phyloP scores from a whole-genome alignment of 2,113 vertebrate genomes.

The Calypte anna region DNA sequence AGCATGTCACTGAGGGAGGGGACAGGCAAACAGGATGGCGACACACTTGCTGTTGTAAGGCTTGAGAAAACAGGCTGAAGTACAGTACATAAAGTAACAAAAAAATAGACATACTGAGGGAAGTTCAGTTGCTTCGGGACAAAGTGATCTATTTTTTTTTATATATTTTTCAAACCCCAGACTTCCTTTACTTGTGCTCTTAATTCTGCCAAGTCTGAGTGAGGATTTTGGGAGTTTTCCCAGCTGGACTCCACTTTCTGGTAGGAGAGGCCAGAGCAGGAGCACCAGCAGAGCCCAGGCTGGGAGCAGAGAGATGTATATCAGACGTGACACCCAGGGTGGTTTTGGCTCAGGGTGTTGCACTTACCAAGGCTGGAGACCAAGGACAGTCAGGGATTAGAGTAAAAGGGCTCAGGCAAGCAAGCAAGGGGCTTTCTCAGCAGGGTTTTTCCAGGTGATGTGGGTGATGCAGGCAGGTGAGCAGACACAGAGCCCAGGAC shows the following conservation, averaged over 20 bases:
- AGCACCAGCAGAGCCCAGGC: not conserved
- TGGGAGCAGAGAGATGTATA: not conserved
- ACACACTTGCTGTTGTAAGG: not conserved
- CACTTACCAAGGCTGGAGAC: not conserved
- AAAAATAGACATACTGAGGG: not conserved
- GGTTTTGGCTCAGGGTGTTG: not conserved
- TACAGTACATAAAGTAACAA: conserved; percentile 17
- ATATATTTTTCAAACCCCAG: not conserved
- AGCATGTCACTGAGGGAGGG: not conserved
- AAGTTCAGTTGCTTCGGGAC: not conserved
- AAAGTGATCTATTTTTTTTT: not conserved
- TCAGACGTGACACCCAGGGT: not conserved
- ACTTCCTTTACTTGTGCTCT: not conserved
- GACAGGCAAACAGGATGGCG: not conserved
- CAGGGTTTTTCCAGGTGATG: not conserved
- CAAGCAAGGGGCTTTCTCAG: not conserved
- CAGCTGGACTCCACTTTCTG: not conserved
- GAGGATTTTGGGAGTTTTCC: not conserved
- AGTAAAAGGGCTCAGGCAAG: not conserved
- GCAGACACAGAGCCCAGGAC: not conserved
- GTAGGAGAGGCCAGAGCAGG: not conserved
- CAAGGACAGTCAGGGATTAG: not conserved
- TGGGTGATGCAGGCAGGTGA: not conserved
- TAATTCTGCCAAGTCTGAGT: not conserved
- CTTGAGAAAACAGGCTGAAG: conserved; percentile 23